Evolutionary conservation across 2,888 invertebrate genomes (phyloP), one percentile per base, ranked within the genome.

Genomic region (Volucella inflata): DNA sequence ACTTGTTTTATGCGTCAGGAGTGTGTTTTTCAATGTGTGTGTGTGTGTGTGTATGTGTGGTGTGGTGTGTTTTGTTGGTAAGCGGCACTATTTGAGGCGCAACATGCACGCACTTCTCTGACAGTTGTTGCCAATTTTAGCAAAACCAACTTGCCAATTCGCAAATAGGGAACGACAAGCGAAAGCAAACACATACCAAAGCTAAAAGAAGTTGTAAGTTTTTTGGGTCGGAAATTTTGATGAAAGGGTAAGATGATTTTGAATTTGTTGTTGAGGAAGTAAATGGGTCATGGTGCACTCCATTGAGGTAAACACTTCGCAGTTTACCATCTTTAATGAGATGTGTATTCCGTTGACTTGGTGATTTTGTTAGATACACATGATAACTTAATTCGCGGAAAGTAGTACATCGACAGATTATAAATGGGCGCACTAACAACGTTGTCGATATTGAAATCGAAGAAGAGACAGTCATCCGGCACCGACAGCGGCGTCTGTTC

Each of bases 101-200:
- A 82, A 72, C 77, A 82, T 71, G 77, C 82, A 77, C 82, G 30
- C 30, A 30, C 30, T 30, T 30, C 60, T 77, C 71, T 40, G 77
- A 67, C 77, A 82, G 82, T 82, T 82, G 82, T 72, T 72, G 77
- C 48, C 51, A 72, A 67, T 75, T 82, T 82, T 82, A 70, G 38
- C 42, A 53, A 72, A 77, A 77, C 46, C 57, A 68, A 70, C 81
- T 50, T 65, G 16, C 53, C 60, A 62, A 77, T 46, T 21, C 42
- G 36, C 42, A 30, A 55, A 60, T 38, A 57, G 53, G 44, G 48
- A 14, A 50, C 30, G 30, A 30, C 30, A 50, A 14, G n/a, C 10
- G 14, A 50, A 30, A 21, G 12, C 17, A 30, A 40, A 46, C 57
- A 57, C 12, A 44, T 30, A 30, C 30, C 30, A 46, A 44, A 46